Evolutionary conservation across 2,113 vertebrate species (phyloP).

Genomic region (Grallaria varia): DNA sequence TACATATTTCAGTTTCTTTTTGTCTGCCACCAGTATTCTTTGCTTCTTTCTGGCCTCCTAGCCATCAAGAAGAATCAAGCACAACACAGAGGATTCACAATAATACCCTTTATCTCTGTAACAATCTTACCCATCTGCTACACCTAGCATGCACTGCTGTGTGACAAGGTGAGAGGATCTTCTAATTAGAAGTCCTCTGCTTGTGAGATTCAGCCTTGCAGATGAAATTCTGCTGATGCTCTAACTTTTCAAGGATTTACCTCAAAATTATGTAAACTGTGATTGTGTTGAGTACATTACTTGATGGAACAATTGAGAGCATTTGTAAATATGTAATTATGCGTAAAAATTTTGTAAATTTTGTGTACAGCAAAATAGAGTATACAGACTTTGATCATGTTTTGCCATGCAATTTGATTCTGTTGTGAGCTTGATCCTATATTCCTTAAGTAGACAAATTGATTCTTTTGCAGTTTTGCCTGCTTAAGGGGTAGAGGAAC

Average conservation of each 20-base stretch:
- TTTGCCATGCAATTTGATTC: neutral
- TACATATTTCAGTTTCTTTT: neutral
- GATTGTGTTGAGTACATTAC: slow-evolving; percentile 27
- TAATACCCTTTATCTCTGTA: neutral
- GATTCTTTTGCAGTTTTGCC: neutral
- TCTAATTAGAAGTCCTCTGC: neutral
- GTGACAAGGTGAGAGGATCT: neutral
- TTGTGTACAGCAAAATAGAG: slow-evolving; percentile 37
- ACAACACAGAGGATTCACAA: neutral
- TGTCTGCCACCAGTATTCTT: neutral
- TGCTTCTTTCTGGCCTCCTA: neutral
- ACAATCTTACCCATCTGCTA: neutral
- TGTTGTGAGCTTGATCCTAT: neutral
- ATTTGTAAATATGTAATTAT: slow-evolving; percentile 59
- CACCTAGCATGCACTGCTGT: neutral
- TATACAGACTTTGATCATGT: neutral
- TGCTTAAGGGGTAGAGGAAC: neutral
- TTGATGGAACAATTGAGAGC: slow-evolving; percentile 32
- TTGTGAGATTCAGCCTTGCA: neutral
- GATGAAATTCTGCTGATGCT: neutral
- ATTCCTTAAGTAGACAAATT: neutral
- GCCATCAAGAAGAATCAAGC: neutral
- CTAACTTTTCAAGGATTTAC: slow-evolving; percentile 45
- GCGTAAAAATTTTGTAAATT: slow-evolving; percentile 34
- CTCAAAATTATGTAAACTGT: slow-evolving; percentile 52